A percentile compares a stretch with the other conserved stretches of the same genome.
Evolutionary conservation across 2,888 invertebrate genomes (phyloP).

Genomic region (Drosophila villosipedis): DNA sequence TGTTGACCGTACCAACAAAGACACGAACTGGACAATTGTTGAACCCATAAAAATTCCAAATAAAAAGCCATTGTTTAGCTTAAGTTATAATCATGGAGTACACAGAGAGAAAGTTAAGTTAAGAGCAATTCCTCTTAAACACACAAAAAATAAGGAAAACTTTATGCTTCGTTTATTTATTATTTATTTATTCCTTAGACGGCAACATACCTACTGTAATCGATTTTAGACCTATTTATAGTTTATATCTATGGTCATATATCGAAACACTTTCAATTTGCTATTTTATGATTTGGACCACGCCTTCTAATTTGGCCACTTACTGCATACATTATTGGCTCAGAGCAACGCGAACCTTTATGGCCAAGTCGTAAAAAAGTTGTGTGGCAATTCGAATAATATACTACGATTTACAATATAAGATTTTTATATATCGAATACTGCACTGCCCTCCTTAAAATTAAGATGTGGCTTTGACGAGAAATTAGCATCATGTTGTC

Average conservation of each 20-base stretch:
- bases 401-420: slow-evolving; percentile 35
- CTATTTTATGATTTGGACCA: slow-evolving; percentile 44
- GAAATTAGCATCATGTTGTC: slow-evolving; percentile 9
- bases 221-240: slow-evolving; percentile 16
- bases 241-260: slow-evolving; percentile 10
- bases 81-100: not conserved
- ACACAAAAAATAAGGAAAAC: not conserved
- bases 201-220: slow-evolving; percentile 1
- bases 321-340: slow-evolving; percentile 31
- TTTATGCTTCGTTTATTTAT: not conserved
- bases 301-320: slow-evolving; percentile 46
- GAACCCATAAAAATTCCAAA: slow-evolving; percentile 24
- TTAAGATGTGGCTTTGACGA: slow-evolving; percentile 26
- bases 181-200: slow-evolving; percentile 4
- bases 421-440: slow-evolving; percentile 1
- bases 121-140: not conserved
- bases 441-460: slow-evolving; percentile 37
- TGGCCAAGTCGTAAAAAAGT: slow-evolving; percentile 32
- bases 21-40: slow-evolving; percentile 22
- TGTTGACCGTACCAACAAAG: slow-evolving; percentile 14
- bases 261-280: slow-evolving; percentile 28
- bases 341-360: slow-evolving; percentile 45
- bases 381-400: slow-evolving; percentile 30
- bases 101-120: not conserved
- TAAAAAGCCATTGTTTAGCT: slow-evolving; percentile 33